Evolutionary conservation across 2,797 vertebrate genomes (phyloP), one percentile per base, ranked within the genome.

Genomic region (Takifugu ocellatus): DNA sequence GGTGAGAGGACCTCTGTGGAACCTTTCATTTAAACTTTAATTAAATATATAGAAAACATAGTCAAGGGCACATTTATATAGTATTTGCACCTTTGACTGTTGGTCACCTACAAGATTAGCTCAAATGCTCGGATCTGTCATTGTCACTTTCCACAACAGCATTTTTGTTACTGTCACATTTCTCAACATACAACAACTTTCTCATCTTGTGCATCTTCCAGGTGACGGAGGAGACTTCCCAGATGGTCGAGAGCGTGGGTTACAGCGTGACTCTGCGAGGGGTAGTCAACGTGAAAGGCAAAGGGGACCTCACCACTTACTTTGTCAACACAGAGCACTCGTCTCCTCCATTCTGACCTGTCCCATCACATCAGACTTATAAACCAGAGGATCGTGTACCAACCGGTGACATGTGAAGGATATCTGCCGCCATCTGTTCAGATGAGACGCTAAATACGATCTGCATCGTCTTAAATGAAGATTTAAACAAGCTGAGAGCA

Each of bases 231-330:
- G 94, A 97, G 77, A 96, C 93, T 0, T 85, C 91, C 0, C 61
- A 78, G 62, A 85, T 92, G 15, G 85, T 93, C 5, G 80, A 92
- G 72, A 91, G 82, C 2, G 59, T 95, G 10, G 94, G 94, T 2
- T 94, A 92, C 44, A 62, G 65, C 0, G 85, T 93, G 76, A 92
- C 91, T 2, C 88, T 87, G 49, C 82, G 95, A 56, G 95, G 95
- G 8, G 64, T 90, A 1, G 79, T 96, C 78, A 91, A 88, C 10
- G 95, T 96, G 33, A 96, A 96, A 70, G 95, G 95, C 56, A 96
- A 96, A 89, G 95, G 95, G 15, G 83, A 96, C 42, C 91, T 96
- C 36, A 92, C 88, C 56, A 96, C 95, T 5, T 96, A 92, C 70
- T 96, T 93, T 46, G 84, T 96, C 36, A 91, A 91, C 72, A 92